A percentile compares a stretch with the other conserved stretches of the same genome.
Evolutionary conservation across 2,797 vertebrate species (phyloP).

Genomic region (Pelochelys cantorii): DNA sequence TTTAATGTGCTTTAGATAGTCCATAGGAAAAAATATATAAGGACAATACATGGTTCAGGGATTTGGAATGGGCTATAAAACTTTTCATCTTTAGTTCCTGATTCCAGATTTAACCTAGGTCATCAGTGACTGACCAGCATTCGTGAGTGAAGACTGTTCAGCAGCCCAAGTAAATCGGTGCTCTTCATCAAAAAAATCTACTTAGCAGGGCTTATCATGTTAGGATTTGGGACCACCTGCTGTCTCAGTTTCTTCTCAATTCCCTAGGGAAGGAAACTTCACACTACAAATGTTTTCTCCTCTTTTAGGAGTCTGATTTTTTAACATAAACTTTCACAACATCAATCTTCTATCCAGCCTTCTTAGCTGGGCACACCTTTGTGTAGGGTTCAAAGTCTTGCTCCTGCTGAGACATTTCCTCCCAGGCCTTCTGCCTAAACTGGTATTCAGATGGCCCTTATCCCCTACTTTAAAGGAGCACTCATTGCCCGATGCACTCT

Average conservation of each 20-base stretch:
- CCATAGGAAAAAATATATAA: not conserved
- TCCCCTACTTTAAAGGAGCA: too few species aligned
- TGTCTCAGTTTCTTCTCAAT: too few species aligned
- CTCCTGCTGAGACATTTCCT: not conserved
- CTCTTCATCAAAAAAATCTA: not conserved
- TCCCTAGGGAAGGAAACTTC: too few species aligned
- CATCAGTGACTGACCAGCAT: not conserved
- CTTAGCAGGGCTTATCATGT: not conserved
- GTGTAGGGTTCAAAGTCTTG: too few species aligned
- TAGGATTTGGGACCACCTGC: not conserved
- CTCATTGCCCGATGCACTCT: too few species aligned
- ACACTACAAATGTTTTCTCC: not conserved
- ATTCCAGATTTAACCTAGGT: not conserved
- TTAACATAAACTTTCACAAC: not conserved
- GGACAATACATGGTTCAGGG: not conserved
- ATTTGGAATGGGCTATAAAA: not conserved
- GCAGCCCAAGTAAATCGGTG: not conserved
- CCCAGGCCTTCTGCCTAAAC: not conserved
- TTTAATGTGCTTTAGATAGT: not conserved
- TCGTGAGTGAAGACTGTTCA: not conserved
- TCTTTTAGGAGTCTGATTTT: not conserved
- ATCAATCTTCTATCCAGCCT: not conserved
- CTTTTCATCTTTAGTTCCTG: not conserved
- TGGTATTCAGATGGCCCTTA: too few species aligned
- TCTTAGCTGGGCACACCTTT: not conserved